A percentile compares a stretch with the other conserved stretches of the same genome.
Evolutionary conservation across 1,140 invertebrate genomes (phyloP).

Genomic region (Tetramorium parvispinum): DNA sequence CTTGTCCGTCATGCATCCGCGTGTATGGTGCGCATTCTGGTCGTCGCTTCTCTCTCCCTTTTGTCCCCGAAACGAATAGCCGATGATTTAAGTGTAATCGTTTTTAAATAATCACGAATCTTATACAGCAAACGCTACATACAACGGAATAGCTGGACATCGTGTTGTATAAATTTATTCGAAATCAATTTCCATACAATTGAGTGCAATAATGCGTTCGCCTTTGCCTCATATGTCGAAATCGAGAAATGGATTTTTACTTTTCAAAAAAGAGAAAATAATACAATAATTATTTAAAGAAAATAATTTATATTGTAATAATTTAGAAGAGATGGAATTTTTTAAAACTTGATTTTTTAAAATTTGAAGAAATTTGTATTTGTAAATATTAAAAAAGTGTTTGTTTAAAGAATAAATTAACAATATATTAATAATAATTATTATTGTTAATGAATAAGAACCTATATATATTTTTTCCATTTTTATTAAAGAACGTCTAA

Average conservation of each 20-base stretch:
- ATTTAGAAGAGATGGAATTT: not conserved
- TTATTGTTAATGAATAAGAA: not conserved
- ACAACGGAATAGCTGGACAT: slow-evolving; percentile 19
- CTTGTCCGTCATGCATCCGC: slow-evolving; percentile 62
- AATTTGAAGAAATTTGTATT: not conserved
- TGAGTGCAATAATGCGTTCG: slow-evolving; percentile 11
- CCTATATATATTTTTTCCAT: not conserved
- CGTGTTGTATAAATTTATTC: not conserved
- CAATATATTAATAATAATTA: not conserved
- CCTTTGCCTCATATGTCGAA: not conserved
- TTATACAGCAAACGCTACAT: slow-evolving; percentile 14
- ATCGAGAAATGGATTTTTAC: not conserved
- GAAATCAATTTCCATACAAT: slow-evolving; percentile 6
- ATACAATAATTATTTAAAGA: not conserved
- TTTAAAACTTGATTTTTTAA: not conserved
- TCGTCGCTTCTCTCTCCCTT: not conserved
- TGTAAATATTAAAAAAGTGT: not conserved
- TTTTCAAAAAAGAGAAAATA: not conserved
- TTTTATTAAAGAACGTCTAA: not conserved
- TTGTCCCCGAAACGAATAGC: not conserved
- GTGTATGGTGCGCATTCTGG: not conserved
- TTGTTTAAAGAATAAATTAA: not conserved
- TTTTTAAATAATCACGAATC: slow-evolving; percentile 23
- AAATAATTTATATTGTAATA: not conserved
- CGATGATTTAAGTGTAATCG: not conserved